Percentiles rank a stretch among this genome's conserved stretches.
These are phyloP conservation scores for Falco punctatus DNA, from an alignment of 2,113 vertebrate genomes.

Conservation along the genomic window DNA sequence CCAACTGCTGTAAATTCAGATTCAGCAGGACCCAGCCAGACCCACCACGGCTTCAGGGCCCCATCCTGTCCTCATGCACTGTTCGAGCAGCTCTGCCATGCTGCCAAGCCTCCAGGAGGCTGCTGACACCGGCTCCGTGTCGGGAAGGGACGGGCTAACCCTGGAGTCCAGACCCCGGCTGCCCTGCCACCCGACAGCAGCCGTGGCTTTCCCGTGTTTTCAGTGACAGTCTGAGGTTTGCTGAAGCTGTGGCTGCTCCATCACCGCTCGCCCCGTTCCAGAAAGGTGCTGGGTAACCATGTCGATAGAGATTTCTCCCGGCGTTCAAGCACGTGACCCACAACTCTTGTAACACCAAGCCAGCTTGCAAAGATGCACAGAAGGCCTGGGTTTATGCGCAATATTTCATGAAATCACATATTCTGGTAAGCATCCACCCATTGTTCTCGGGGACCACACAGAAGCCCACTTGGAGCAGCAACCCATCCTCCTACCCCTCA, in stretches of 20 bases:
- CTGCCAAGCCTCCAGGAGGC: background rate
- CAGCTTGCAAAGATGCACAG: background rate
- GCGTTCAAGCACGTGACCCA: background rate
- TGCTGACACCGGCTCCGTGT: background rate
- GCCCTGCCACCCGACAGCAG: fast-evolving
- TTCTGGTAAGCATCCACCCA: background rate
- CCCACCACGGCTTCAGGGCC: background rate
- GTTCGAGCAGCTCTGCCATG: background rate
- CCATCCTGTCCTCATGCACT: background rate
- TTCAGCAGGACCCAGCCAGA: background rate
- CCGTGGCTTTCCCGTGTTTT: background rate
- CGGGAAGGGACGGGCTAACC: background rate
- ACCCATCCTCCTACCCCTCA: background rate
- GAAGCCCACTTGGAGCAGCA: background rate
- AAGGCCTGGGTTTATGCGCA: background rate
- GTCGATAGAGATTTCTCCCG: background rate
- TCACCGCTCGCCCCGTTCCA: background rate
- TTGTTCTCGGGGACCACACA: background rate
- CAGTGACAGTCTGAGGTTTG: background rate
- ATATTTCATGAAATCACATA: background rate
- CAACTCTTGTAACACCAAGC: background rate
- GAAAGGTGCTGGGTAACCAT: background rate
- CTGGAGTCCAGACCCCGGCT: background rate
- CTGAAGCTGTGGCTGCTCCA: background rate
- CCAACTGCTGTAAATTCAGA: background rate